Percentiles rank a stretch among this genome's conserved stretches.
Evolutionary conservation across 35 echinoderm and acorn worm species (phyloP).

Genomic region (Apostichopus japonicus): DNA sequence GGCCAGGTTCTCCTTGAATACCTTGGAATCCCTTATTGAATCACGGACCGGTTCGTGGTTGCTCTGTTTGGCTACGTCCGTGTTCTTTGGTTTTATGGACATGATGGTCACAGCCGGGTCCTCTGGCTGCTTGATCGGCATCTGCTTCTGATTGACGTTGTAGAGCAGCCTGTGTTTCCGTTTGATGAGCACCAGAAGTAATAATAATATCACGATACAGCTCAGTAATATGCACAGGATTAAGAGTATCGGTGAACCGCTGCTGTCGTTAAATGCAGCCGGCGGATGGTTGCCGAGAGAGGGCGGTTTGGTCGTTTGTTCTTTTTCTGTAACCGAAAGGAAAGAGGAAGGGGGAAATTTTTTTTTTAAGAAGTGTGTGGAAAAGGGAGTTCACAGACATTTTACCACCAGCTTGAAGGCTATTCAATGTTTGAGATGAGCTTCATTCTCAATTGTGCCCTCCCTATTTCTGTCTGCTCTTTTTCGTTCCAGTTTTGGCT

Average conservation of each 20-base stretch:
- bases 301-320: background rate
- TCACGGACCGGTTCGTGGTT: constrained; percentile 73
- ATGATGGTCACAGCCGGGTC: constrained; percentile 47
- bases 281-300: constrained; percentile 38
- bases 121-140: constrained; percentile 39
- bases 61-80: constrained; percentile 69
- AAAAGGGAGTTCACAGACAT: too few species aligned
- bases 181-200: constrained; percentile 80
- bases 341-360: background rate
- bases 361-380: too few species aligned
- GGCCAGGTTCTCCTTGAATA: constrained; percentile 89
- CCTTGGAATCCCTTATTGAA: constrained; percentile 84
- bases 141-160: constrained; percentile 75
- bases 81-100: constrained; percentile 85
- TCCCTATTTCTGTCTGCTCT: too few species aligned
- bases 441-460: too few species aligned
- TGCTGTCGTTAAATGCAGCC: constrained; percentile 14
- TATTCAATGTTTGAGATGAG: too few species aligned
- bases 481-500: too few species aligned
- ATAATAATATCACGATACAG: constrained; percentile 69
- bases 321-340: background rate
- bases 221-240: constrained; percentile 79
- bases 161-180: constrained; percentile 85
- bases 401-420: too few species aligned
- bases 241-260: constrained; percentile 60